Evolutionary conservation across 2,797 vertebrate genomes (phyloP).

Genomic region (Anableps anableps): DNA sequence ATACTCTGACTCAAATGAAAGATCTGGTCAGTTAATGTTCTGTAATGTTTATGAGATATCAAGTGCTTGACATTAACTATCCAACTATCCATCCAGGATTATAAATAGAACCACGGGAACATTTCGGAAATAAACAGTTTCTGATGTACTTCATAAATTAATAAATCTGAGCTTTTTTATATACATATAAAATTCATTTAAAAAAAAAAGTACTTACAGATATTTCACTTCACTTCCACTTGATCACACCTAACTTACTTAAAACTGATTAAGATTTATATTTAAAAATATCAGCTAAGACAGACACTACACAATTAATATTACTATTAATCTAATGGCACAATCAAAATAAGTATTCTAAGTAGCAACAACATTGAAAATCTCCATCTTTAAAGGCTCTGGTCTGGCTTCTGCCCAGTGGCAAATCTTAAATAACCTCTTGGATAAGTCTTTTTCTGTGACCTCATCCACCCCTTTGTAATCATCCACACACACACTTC

Average conservation of each 20-base stretch:
- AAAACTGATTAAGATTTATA: background rate
- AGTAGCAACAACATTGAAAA: background rate
- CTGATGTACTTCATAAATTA: background rate
- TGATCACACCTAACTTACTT: background rate
- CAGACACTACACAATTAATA: background rate
- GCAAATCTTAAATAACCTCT: background rate
- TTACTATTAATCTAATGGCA: background rate
- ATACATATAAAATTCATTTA: background rate
- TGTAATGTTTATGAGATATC: background rate
- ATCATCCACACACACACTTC: background rate
- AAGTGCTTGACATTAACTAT: background rate
- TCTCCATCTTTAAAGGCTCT: background rate
- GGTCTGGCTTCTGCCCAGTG: background rate
- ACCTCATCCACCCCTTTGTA: no score
- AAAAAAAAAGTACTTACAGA: background rate
- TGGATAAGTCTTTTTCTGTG: background rate
- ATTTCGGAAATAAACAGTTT: background rate
- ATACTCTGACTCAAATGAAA: slow-evolving; percentile 9
- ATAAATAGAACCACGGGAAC: background rate
- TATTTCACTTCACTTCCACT: background rate
- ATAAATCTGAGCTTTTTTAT: background rate
- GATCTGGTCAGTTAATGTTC: background rate
- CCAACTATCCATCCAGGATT: background rate
- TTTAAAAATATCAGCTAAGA: background rate
- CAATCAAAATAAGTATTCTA: background rate